Base-by-base conservation (phyloP, 1,140 invertebrate species). In the Pachyrhynchus sulphureomaculatus region DNA sequence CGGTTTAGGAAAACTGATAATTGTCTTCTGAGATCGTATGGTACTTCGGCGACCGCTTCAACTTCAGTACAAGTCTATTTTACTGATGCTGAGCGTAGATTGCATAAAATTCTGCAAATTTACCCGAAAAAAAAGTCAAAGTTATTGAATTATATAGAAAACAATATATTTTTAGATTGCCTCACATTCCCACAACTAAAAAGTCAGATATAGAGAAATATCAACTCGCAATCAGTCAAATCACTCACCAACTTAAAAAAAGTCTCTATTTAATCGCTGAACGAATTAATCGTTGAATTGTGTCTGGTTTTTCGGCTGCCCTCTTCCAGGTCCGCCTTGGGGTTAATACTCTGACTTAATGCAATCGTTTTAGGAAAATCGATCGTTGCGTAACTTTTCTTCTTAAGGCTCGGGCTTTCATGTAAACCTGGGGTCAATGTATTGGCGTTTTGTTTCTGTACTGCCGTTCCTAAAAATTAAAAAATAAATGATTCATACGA, bases 341-440 rank as follows among this genome's bases (percentile, higher is more conserved):
- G 78, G 73, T 84, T 80, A 64, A 82, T 72, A 54, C 83, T 81
- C 71, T 87, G 79, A 8, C 87, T 89, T n/a, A 96, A 78, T 12
- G 93, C 93, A 23, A 87, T 88, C 1, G 94, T 96, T 76, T 91
- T 92, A 69, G 95, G 88, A 76, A 96, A 96, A 78, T 97, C 95
- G 56, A 97, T 97, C 0, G 88, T 93, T 8, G 92, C 93, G 71
- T 96, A 97, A 41, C 91, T 89, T 69, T 90, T 86, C 34, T 82
- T 79, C 10, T 80, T 72, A 21, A 81, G 81, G 4, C 77, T 80
- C 0, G 83, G 81, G 44, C 81, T 84, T 5, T 82, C 49, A 81
- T 3, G 83, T 81, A 2, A 81, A 77, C 9, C 75, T 68, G 3
- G 73, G 68, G 1, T 66, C 55, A 9, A 62, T 62, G 57, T 55